These are phyloP conservation scores for Gerris lacustris DNA, from an alignment of 2,888 invertebrate species.

Conservation along the genomic window DNA sequence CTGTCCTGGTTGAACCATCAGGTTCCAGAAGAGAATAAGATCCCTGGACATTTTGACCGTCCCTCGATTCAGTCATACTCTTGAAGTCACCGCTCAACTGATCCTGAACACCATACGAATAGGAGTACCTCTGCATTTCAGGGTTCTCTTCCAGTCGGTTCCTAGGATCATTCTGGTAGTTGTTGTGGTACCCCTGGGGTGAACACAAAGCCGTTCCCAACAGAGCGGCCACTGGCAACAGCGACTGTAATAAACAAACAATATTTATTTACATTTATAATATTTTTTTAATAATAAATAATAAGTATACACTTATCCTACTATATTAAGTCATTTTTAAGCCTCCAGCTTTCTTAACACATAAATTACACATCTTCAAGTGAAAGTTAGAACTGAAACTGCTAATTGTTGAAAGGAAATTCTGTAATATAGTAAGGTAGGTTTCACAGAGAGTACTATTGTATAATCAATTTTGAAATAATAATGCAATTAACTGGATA, in stretches of 20 bases:
- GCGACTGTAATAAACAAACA: background rate
- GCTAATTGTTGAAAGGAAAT: too few species aligned
- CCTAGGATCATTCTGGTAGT: background rate
- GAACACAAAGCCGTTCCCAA: background rate
- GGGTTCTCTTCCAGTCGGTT: background rate
- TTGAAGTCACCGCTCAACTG: slow-evolving; percentile 1
- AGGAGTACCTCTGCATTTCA: slow-evolving; percentile 5
- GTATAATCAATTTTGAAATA: too few species aligned
- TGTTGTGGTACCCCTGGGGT: background rate
- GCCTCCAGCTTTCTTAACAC: too few species aligned
- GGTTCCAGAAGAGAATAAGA: background rate
- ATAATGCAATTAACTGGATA: too few species aligned
- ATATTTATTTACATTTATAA: too few species aligned
- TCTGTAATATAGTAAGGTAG: too few species aligned
- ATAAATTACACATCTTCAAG: too few species aligned
- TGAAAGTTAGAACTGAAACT: too few species aligned
- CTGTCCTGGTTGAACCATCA: background rate
- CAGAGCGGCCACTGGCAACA: background rate
- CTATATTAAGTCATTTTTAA: too few species aligned
- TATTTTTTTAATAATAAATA: too few species aligned
- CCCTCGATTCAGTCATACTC: background rate
- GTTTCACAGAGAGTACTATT: too few species aligned
- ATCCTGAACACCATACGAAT: slow-evolving; percentile 7
- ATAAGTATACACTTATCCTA: too few species aligned
- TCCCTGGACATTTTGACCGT: slow-evolving; percentile 3